Base-by-base conservation (phyloP, 2,797 vertebrate species). In the Neomorphus geoffroyi region DNA sequence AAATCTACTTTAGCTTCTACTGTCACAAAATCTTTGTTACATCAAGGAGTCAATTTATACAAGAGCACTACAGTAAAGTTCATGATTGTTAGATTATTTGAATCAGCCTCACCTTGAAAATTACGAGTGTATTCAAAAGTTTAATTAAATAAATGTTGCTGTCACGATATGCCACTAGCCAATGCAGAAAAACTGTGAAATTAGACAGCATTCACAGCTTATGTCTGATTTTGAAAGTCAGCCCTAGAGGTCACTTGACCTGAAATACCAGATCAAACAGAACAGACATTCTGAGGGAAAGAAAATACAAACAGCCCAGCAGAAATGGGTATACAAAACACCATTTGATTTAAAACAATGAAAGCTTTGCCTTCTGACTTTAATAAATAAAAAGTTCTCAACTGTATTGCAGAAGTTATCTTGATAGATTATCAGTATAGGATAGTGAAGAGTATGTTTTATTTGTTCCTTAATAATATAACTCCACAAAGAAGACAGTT, bases 201-300 rank as follows among this genome's bases (percentile, higher is more conserved):
- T n/a, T 56, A 65, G 28, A 22, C 35, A 61, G 22, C 15, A 60
- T 21, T 45, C 32, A 50, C 18, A 33, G 23, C 15, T 37, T 50
- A 48, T 10, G 9, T 19, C 41, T 6, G 1, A 64, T 39, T 33
- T 18, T 0, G 0, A 33, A 81, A 71, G 28, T 14, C 2, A 3
- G 33, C 27, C 16, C 35, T 46, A 45, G 10, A 15, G 23, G 22
- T 64, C 19, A 22, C 32, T 57, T 69, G 37, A 79, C 28, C 37
- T 23, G 28, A 75, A 77, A 35, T 32, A 30, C 15, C n/a, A 60
- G 45, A 35, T 26, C 43, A 75, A 74, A 51, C 19, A 73, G 11
- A 71, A 39, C 14, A 58, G 46, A 39, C 2, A 0, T 46, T n/a
- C 27, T 0, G 0, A 30, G n/a, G 16, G 8, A 6, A 18, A 26